Evolutionary conservation across 92 coral and sea anemone genomes (phyloP).

Genomic region (Metridium senile): DNA sequence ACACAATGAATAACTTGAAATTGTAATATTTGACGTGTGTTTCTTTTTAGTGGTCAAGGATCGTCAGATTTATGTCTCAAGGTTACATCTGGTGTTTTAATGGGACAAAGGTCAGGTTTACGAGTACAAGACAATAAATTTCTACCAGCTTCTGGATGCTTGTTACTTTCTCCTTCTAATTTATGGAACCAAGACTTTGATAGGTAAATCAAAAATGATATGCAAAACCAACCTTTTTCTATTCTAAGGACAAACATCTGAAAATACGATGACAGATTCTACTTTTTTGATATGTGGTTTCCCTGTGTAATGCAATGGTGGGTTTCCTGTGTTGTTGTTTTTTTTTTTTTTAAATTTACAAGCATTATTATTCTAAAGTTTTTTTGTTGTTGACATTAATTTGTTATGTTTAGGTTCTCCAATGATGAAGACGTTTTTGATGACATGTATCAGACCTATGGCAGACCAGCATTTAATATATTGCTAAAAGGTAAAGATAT

Average conservation of each 20-base stretch:
- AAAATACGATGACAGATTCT: too few relatives aligned
- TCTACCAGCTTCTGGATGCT: slow-evolving; percentile 84
- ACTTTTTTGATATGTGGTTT: too few relatives aligned
- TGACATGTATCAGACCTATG: slow-evolving; percentile 62
- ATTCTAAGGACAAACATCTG: too few relatives aligned
- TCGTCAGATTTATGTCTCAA: slow-evolving; percentile 63
- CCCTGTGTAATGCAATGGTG: too few relatives aligned
- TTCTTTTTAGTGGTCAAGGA: slow-evolving; percentile 25
- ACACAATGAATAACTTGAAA: too few relatives aligned
- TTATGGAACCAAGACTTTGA: slow-evolving; percentile 73
- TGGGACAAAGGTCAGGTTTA: slow-evolving; percentile 53
- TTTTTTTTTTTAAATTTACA: too few relatives aligned
- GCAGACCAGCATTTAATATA: slow-evolving; percentile 64
- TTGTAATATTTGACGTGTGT: too few relatives aligned
- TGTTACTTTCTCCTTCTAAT: slow-evolving; percentile 89
- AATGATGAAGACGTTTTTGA: slow-evolving; percentile 66
- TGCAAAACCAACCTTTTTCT: too few relatives aligned
- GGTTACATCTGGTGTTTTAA: slow-evolving; percentile 53
- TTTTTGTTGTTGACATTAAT: too few relatives aligned
- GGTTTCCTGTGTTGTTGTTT: too few relatives aligned
- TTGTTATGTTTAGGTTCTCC: slow-evolving; percentile 48
- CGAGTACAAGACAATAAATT: slow-evolving; percentile 49
- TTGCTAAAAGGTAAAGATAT: slow-evolving; percentile 56
- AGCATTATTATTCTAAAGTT: too few relatives aligned
- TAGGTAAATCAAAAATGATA: slow-evolving; percentile 45